Conservation (phyloP, 2,797 vertebrate genomes). For the Phyllotis vaccarum region DNA sequence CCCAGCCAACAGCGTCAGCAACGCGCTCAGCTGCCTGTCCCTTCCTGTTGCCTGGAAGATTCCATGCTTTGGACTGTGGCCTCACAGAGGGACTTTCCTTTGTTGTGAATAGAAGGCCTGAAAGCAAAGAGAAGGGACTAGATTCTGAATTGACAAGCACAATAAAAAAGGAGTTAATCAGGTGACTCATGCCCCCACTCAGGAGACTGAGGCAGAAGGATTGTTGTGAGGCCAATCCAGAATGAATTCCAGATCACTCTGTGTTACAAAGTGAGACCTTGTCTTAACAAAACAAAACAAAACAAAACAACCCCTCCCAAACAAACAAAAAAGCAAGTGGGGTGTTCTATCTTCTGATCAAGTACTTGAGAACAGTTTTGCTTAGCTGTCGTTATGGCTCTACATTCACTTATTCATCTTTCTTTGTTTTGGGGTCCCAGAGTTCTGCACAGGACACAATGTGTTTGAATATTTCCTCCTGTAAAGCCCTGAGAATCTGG, state of each 20-base stretch:
- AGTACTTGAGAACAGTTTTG: neutral
- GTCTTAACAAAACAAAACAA: neutral
- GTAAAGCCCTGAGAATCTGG: neutral
- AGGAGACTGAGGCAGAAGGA: neutral
- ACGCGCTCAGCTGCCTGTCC: neutral
- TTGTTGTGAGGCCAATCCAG: neutral
- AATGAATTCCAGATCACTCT: neutral
- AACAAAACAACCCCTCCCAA: no score
- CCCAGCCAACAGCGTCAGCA: neutral
- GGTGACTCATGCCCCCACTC: no score
- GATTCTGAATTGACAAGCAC: neutral
- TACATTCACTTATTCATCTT: neutral
- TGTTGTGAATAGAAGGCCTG: neutral
- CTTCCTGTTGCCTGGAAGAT: neutral
- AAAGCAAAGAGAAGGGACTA: neutral
- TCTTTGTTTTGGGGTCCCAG: neutral
- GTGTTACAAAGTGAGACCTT: neutral
- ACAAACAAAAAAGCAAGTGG: neutral
- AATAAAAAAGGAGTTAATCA: neutral
- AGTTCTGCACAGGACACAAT: neutral
- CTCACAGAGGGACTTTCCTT: constrained; percentile 45
- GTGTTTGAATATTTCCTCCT: neutral
- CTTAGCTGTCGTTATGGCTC: neutral
- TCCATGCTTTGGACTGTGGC: neutral
- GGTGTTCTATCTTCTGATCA: neutral